Evolutionary conservation across 2,797 vertebrate genomes (phyloP), one percentile per base, ranked within the genome.

Genomic region (Halcyon badia): DNA sequence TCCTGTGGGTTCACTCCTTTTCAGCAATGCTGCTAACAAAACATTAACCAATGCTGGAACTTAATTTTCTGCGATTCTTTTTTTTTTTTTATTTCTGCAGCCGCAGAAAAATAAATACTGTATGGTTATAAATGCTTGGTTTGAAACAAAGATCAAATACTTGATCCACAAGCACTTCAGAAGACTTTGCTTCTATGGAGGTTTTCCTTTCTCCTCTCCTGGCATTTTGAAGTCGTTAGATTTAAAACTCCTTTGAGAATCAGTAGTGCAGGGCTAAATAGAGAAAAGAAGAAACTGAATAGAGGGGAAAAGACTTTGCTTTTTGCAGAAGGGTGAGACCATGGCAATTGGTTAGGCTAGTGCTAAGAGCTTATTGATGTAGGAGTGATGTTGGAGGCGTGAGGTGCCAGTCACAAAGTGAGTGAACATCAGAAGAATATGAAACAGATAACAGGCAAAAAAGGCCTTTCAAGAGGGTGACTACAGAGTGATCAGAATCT

Each of bases 391-490:
- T 69, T 64, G 79, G 37, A 94, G 78, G 70, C 5, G 1, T 84
- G 77, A 93, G 78, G 87, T 82, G 91, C 26, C 89, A 87, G 30
- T 93, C 84, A 91, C 81, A 69, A 77, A 82, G 46, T 35, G 42
- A 79, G 54, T 57, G 77, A 83, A 79, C 64, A 85, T 94, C 86
- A 89, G 75, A 90, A 84, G 49, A 82, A 49, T 92, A 35, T 0
- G 8, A 93, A 97, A 75, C n/a, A 83, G 49, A 39, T 87, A 91
- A 91, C 41, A 87, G 41, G 42, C 24, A 66, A 84, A 90, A 94
- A 68, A 11, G 44, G 19, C 20, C n/a, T 94, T 89, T 94, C 48
- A 90, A 64, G 75, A 76, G 15, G 30, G 24, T 3, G 4, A 30
- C 76, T 77, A 33, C 30, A 83, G 48, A 91, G 61, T 52, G 15